Evolutionary conservation across 2,888 invertebrate species (phyloP).

Genomic region (Mimas tiliae): DNA sequence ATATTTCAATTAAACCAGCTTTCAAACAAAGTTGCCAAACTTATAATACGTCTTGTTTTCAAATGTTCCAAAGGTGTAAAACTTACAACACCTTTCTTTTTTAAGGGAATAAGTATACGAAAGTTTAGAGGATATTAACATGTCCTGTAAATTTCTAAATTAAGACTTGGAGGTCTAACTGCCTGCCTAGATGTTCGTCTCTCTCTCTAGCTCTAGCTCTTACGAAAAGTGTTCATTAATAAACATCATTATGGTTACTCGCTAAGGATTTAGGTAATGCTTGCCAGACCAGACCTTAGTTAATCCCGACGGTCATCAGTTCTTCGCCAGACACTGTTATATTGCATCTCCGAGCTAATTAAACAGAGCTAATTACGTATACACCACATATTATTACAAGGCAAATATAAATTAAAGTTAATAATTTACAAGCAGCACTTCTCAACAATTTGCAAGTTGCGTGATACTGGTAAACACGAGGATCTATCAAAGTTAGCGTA

Average conservation of each 20-base stretch:
- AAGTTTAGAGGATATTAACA: no score
- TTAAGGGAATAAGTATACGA: no score
- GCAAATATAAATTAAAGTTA: slow-evolving; percentile 40
- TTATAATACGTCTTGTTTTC: no score
- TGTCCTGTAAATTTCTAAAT: no score
- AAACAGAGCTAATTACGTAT: slow-evolving; percentile 17
- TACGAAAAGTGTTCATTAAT: no score
- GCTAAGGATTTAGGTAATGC: not conserved
- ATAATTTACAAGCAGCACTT: slow-evolving; percentile 31
- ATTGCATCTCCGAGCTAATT: slow-evolving; percentile 1
- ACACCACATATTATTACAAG: slow-evolving; percentile 31
- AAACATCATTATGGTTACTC: not conserved
- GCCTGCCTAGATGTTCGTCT: no score
- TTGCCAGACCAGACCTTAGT: not conserved
- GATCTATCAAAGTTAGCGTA: slow-evolving; percentile 46
- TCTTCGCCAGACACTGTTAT: not conserved
- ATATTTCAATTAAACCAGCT: no score
- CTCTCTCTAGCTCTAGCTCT: no score
- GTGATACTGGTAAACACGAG: slow-evolving; percentile 39
- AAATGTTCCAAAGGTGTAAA: no score
- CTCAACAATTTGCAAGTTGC: slow-evolving; percentile 38
- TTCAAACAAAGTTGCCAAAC: no score
- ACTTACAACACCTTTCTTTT: no score
- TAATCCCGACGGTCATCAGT: slow-evolving; percentile 5
- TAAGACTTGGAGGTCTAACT: no score